Percentiles rank a stretch among this genome's conserved stretches.
Conservation (phyloP, 1,140 invertebrate species). For the Helicoverpa zea region DNA sequence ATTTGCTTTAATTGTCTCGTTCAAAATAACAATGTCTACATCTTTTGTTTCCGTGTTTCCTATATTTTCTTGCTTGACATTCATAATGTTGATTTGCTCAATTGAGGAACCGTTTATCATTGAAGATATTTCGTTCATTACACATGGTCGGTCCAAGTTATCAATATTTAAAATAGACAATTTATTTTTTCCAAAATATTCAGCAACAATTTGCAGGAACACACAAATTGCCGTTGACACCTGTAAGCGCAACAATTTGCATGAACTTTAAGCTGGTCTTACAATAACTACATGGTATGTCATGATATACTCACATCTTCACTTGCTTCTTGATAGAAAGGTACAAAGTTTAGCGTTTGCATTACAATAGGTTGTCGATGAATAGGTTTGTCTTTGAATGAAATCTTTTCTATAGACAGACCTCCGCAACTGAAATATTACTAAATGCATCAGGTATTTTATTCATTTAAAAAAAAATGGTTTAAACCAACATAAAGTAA, state of each 20-base stretch:
- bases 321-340: neutral
- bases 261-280: neutral
- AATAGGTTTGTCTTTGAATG: neutral
- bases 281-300: neutral
- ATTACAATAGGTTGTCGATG: neutral
- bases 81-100: too few relatives aligned
- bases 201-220: too few relatives aligned
- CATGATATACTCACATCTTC: neutral
- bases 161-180: too few relatives aligned
- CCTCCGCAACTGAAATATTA: neutral
- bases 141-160: too few relatives aligned
- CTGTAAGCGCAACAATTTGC: neutral
- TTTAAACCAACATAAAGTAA: neutral
- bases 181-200: too few relatives aligned
- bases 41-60: too few relatives aligned
- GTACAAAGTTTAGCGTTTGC: neutral
- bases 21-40: too few relatives aligned
- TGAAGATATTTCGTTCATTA: too few relatives aligned
- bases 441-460: neutral
- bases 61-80: too few relatives aligned
- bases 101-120: too few relatives aligned
- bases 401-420: neutral
- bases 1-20: too few relatives aligned
- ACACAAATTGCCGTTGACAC: too few relatives aligned
- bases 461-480: neutral